Base-by-base conservation (phyloP, 37 sponge, comb jelly and placozoan genomes). In the Amphimedon queenslandica region DNA sequence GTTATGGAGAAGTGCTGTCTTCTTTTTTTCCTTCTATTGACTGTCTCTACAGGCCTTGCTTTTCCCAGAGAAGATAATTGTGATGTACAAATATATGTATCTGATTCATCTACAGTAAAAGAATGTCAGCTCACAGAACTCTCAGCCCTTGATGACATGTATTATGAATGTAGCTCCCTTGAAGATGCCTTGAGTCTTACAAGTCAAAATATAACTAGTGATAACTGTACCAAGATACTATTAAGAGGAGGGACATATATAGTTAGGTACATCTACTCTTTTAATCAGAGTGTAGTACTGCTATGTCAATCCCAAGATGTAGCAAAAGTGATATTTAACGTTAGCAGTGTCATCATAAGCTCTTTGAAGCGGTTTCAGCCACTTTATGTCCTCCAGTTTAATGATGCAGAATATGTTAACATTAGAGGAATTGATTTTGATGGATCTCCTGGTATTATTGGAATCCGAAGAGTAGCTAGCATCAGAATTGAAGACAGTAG, bases 401-500 rank as follows among this genome's bases (percentile, higher is more conserved):
- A 18, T 27, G 10, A 27, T 39, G 33, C 56, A 6, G 11, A 42
- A 3, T 42, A 67, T 25, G 77, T 70, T 18, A 63, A 42, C n/a
- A 3, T 83, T 40, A 53, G 23, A 38, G 42, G 57, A 23, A 53
- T 83, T 5, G 28, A 31, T 29, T 76, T 83, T 34, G 37, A 30
- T 24, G 36, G 47, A 29, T 43, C 69, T 40, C 41, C 66, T 5
- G 71, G 77, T 16, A 70, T 70, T 51, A 60, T 83, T 8, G 77
- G 65, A 1, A 42, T 76, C 5, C 57, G 70, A 0, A 4, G 63
- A 25, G 72, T 76, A 13, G 11, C 18, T 0, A 64, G 51, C 29
- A 64, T 83, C 24, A 55, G 25, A 29, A 71, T 83, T 27, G 40
- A 69, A 23, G 18, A 70, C 57, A 71, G 84, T 42, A 24, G 40